Percentiles rank a stretch among this genome's conserved stretches.
Evolutionary conservation across 2,113 vertebrate genomes (phyloP).

Genomic region (Chascanopsetta lugubris): DNA sequence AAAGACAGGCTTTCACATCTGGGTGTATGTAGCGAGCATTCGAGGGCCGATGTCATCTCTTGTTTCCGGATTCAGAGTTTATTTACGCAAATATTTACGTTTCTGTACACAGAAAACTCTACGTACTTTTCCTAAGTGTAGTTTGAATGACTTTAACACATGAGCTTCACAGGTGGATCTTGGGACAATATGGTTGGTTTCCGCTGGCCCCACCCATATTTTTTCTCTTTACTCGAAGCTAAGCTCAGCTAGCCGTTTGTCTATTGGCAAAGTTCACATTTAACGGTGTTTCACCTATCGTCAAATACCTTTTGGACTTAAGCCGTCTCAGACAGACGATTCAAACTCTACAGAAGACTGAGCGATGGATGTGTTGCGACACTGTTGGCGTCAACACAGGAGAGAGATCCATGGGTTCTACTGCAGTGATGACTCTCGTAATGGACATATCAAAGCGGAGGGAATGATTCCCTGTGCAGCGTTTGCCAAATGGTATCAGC

Average conservation of each 20-base stretch:
- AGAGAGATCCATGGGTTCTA: conserved; percentile 43
- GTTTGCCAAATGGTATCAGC: conserved; percentile 71
- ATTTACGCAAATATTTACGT: no score
- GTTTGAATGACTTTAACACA: background rate
- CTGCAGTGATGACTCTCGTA: conserved; percentile 64
- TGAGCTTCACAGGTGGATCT: background rate
- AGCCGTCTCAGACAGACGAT: conserved; percentile 18
- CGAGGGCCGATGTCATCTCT: no score
- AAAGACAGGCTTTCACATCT: no score
- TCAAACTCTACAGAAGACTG: conserved; percentile 6
- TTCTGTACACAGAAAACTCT: no score
- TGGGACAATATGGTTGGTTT: no score
- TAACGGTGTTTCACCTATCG: conserved; percentile 14
- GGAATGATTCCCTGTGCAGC: conserved; percentile 51
- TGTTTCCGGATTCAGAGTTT: no score
- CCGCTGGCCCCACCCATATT: background rate
- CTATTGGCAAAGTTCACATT: background rate
- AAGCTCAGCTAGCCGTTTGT: background rate
- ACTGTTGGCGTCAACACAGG: conserved; percentile 38
- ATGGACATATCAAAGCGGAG: conserved; percentile 73
- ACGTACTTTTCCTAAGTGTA: no score
- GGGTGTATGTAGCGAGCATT: no score
- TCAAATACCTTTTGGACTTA: conserved; percentile 9
- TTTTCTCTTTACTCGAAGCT: background rate
- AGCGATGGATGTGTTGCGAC: conserved; percentile 48